Evolutionary conservation across 2,797 vertebrate genomes (phyloP), one percentile per base, ranked within the genome.

Genomic region (Neoniphon sammara): DNA sequence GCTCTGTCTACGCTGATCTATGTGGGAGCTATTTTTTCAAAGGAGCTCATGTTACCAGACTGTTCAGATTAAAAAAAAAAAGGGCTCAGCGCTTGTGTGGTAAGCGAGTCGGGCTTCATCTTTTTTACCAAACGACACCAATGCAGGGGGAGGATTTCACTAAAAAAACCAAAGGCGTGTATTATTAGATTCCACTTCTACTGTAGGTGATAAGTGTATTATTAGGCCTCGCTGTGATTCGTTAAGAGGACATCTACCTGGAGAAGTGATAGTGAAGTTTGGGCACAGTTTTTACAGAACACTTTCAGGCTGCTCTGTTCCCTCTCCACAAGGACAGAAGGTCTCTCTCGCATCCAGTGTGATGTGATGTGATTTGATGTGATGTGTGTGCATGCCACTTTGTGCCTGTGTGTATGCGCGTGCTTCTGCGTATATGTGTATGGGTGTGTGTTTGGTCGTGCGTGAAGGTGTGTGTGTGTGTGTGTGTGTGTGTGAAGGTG

Each of bases 311-410:
- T 2, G 57, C 73, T 81, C 70, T 64, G 73, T 77, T 87, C 79
- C 83, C 83, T 83, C 72, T 83, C 73, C 63, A 73, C 89, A 90
- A 90, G 89, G 88, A 91, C 90, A 91, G 89, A 91, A 89, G 89
- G 87, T 91, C 88, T 85, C 78, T 44, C 86, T 90, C 88, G 81
- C 89, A 87, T 83, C 84, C 82, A 23, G 71, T 60, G 73, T 86
- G 85, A 89, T 82, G 88, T 83, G 89, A 91, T 80, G 86, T 80
- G 87, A 92, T 90, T 75, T 81, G 86, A 92, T 83, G 88, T 81
- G 87, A 92, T 91, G 74, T 82, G 84, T 84, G 86, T 57, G 79
- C 85, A 80, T 67, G 87, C 81, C 82, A 86, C 83, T 88, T 82
- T 85, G 80, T 74, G 85, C 63, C 12, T 23, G 21, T 15, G 63